Conservation (phyloP, 2,113 vertebrate species). For the Pterophyllum scalare region DNA sequence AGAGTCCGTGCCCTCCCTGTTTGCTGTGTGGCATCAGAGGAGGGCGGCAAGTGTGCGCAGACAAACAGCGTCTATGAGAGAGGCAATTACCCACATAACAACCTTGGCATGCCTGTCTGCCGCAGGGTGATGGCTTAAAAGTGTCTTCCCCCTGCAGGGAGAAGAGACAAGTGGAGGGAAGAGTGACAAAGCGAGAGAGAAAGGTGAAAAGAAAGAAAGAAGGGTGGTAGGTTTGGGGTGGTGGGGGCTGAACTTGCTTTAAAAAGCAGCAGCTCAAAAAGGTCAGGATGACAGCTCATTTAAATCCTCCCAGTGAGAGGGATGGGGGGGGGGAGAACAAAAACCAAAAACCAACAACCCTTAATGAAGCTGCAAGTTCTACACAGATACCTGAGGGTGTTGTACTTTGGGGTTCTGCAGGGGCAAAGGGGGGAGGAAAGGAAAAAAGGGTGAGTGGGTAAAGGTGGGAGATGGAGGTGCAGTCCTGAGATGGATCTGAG, state of each 20-base stretch:
- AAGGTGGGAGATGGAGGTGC: constrained; percentile 8
- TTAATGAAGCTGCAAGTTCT: constrained; percentile 78
- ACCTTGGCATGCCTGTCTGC: constrained; percentile 78
- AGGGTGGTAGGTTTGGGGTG: constrained; percentile 33
- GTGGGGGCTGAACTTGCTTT: constrained; percentile 62
- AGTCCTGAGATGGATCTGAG: constrained; percentile 29
- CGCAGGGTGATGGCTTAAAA: constrained; percentile 74
- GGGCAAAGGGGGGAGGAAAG: constrained; percentile 15
- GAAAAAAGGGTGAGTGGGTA: constrained; percentile 12
- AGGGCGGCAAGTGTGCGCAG: constrained; percentile 60
- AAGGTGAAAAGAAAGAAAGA: constrained; percentile 63
- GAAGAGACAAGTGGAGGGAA: constrained; percentile 67
- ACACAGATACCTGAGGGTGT: constrained; percentile 70
- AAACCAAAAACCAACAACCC: constrained; percentile 52
- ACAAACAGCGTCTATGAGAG: constrained; percentile 69
- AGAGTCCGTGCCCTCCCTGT: constrained; percentile 66
- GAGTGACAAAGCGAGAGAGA: constrained; percentile 68
- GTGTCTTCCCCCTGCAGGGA: constrained; percentile 65
- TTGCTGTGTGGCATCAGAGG: constrained; percentile 60
- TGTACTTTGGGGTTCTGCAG: constrained; percentile 67
- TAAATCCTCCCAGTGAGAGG: constrained; percentile 78
- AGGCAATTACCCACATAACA: constrained; percentile 82
- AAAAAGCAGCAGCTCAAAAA: constrained; percentile 78
- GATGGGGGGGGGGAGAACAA: neutral
- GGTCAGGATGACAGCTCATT: constrained; percentile 85